Percentiles rank a stretch among this genome's conserved stretches.
phyloP scores from a whole-genome alignment of 2,888 invertebrate genomes.

The Actias luna region DNA sequence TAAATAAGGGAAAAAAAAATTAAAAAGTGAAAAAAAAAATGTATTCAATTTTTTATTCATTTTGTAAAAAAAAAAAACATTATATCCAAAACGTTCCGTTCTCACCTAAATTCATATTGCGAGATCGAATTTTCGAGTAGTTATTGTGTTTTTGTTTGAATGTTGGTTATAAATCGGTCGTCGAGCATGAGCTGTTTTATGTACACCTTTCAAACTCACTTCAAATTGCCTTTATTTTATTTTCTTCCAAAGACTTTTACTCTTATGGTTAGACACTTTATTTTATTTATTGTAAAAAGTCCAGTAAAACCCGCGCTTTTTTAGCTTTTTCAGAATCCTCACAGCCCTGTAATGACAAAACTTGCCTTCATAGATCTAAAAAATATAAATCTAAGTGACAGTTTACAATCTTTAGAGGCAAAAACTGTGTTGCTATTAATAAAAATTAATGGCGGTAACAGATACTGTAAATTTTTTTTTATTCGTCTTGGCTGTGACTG shows the following conservation, averaged over 20 bases:
- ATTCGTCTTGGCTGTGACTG: background rate
- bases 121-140: constrained; percentile 20
- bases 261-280: background rate
- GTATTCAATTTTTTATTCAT: background rate
- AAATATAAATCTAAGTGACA: too few relatives aligned
- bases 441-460: too few relatives aligned
- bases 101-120: constrained; percentile 33
- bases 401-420: background rate
- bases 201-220: constrained; percentile 1
- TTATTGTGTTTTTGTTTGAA: constrained; percentile 9
- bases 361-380: background rate
- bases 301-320: background rate
- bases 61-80: too few relatives aligned
- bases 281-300: background rate
- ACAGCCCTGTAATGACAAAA: background rate
- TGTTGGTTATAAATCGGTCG: constrained; percentile 1
- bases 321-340: background rate
- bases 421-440: background rate
- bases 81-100: constrained; percentile 16
- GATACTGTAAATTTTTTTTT: background rate
- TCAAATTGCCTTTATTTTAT: background rate
- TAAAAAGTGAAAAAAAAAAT: background rate
- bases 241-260: background rate
- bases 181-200: constrained; percentile 6
- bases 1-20: background rate